phyloP scores from a whole-genome alignment of 2,888 invertebrate species.

The Macrosoma leucophasiata region DNA sequence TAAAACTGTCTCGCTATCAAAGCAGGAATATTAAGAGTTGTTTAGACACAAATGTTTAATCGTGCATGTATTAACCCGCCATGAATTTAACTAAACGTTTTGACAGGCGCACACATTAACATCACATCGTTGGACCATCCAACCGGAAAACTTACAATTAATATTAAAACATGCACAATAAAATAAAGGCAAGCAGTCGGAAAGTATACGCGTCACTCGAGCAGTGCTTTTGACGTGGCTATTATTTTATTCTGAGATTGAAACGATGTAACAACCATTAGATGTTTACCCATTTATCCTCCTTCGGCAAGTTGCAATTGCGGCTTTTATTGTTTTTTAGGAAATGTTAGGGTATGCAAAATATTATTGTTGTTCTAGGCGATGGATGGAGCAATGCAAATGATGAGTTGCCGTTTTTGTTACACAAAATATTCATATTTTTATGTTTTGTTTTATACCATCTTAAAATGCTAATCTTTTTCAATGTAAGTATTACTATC shows the following conservation, averaged over 20 bases:
- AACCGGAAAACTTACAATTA: conserved; percentile 67
- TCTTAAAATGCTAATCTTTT: no score
- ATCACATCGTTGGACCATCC: conserved; percentile 44
- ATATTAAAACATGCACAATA: conserved; percentile 72
- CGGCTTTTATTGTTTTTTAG: conserved; percentile 19
- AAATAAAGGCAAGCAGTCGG: conserved; percentile 66
- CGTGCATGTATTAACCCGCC: conserved; percentile 29
- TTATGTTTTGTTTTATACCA: conserved; percentile 1
- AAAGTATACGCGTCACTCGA: conserved; percentile 61
- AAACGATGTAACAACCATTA: conserved; percentile 30
- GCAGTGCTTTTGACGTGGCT: conserved; percentile 64
- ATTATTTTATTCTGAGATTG: conserved; percentile 44
- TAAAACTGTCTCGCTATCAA: no score
- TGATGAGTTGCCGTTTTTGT: conserved; percentile 44
- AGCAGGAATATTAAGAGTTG: no score
- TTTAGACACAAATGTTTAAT: no score
- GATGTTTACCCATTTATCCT: conserved; percentile 20
- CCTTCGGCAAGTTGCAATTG: conserved; percentile 21
- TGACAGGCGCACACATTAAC: conserved; percentile 53
- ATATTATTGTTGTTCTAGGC: conserved; percentile 35
- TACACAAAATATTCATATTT: conserved; percentile 28
- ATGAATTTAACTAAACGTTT: conserved; percentile 48
- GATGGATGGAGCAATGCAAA: conserved; percentile 46
- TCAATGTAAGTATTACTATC: no score
- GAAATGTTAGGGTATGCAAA: conserved; percentile 27